A percentile compares a stretch with the other conserved stretches of the same genome.
Conservation (phyloP, 1,140 invertebrate species). For the Penaeus japonicus region DNA sequence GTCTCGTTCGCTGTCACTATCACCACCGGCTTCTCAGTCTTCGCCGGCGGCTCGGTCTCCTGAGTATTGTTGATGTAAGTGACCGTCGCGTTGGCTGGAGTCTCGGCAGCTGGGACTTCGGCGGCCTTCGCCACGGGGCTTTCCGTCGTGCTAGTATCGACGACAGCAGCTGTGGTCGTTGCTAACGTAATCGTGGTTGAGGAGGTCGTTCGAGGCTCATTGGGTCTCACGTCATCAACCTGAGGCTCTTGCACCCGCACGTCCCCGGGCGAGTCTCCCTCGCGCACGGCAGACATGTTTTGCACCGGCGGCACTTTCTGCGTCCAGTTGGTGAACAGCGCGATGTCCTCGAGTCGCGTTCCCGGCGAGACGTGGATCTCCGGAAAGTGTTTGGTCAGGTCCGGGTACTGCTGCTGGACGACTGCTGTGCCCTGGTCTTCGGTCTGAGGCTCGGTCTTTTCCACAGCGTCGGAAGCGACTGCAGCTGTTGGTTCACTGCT, state of each 20-base stretch:
- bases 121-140: too few relatives aligned
- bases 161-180: too few relatives aligned
- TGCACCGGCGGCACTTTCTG: background rate
- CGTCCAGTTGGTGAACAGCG: conserved; percentile 6
- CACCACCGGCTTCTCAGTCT: too few relatives aligned
- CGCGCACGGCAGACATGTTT: conserved; percentile 29
- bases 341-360: conserved; percentile 24
- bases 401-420: background rate
- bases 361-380: conserved; percentile 39
- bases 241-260: background rate
- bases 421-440: background rate
- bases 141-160: too few relatives aligned
- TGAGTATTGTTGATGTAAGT: too few relatives aligned
- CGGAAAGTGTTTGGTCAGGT: background rate
- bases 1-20: too few relatives aligned
- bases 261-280: conserved; percentile 45
- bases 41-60: too few relatives aligned
- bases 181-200: too few relatives aligned
- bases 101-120: background rate
- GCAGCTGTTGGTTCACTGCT: too few relatives aligned
- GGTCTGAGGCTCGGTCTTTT: background rate
- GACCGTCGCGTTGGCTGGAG: background rate
- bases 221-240: too few relatives aligned
- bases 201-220: too few relatives aligned
- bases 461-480: too few relatives aligned